Evolutionary conservation across 2,797 vertebrate species (phyloP).

Genomic region (Cyprinodon diabolis): DNA sequence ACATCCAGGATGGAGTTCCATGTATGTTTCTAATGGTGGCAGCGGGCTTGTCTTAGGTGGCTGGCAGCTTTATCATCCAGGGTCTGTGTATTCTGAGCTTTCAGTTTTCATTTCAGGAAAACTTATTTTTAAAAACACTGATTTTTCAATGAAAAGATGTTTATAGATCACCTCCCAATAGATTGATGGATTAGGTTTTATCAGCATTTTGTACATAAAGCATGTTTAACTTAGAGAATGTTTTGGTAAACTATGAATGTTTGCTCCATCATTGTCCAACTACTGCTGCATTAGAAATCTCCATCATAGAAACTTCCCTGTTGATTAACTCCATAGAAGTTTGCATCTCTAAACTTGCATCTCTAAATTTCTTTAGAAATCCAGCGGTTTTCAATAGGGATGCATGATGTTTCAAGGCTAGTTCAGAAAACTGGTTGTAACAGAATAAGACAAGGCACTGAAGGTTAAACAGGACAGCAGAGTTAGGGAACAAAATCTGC

Average conservation of each 20-base stretch:
- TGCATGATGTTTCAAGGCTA: not conserved
- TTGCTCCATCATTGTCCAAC: not conserved
- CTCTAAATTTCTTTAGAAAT: conserved; percentile 1
- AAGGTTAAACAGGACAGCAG: not conserved
- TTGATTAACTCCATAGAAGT: not conserved
- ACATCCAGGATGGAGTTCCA: too few relatives aligned
- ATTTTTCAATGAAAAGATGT: too few relatives aligned
- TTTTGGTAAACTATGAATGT: not conserved
- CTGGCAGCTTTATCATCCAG: too few relatives aligned
- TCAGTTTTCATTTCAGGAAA: too few relatives aligned
- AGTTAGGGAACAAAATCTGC: too few relatives aligned
- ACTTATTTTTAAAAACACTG: too few relatives aligned
- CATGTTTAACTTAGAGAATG: not conserved
- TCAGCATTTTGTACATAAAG: too few relatives aligned
- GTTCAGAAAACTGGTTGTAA: not conserved
- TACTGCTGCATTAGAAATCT: not conserved
- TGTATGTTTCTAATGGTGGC: too few relatives aligned
- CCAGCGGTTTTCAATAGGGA: not conserved
- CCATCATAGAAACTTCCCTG: not conserved
- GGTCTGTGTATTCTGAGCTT: too few relatives aligned
- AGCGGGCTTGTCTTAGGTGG: too few relatives aligned
- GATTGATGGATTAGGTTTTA: too few relatives aligned
- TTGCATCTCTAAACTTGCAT: not conserved
- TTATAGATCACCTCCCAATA: too few relatives aligned
- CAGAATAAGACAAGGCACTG: not conserved